Evolutionary conservation across 1,140 invertebrate genomes (phyloP), one percentile per base, ranked within the genome.

Genomic region (Habropoda laboriosa): DNA sequence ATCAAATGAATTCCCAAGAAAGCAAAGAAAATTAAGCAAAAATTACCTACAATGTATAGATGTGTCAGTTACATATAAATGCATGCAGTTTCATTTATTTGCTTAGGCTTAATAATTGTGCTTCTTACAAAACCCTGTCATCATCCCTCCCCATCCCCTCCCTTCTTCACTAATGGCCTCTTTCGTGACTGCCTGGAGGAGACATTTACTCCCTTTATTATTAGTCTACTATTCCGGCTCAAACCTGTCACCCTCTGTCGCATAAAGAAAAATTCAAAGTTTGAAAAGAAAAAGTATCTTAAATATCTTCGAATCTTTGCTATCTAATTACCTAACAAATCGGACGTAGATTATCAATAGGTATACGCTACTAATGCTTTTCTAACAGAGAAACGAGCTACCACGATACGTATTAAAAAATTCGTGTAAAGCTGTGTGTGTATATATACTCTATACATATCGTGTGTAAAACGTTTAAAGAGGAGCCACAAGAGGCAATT

Each of bases 151-250:
- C 86, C 86, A 79, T 85, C 70, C 86, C 64, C 32, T 67, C 79
- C 89, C 89, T 86, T 88, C 58, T 83, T 77, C 75, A 92, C 85
- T 89, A 81, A 89, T 73, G 91, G 94, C 93, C 94, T 94, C 94
- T 93, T 93, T 93, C 93, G 90, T 93, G 92, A 93, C 92, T 91
- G 91, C 91, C 89, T 93, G 93, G 93, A 93, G 93, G 93, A 93
- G 92, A 91, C 86, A 79, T 72, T 79, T 86, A 82, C 75, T 82
- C 80, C 80, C 68, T 72, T 88, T 87, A 82, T 88, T 90, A 87
- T 84, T 79, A 88, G 61, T 79, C 83, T 89, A 86, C 72, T n/a
- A 75, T 90, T 89, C 80, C 89, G 58, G 91, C 92, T 92, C 92
- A 93, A 93, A 91, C 91, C 92, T 93, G 92, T 91, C 85, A 86